Conservation (phyloP, 2,113 vertebrate species). For the Ploceus nigricollis region DNA sequence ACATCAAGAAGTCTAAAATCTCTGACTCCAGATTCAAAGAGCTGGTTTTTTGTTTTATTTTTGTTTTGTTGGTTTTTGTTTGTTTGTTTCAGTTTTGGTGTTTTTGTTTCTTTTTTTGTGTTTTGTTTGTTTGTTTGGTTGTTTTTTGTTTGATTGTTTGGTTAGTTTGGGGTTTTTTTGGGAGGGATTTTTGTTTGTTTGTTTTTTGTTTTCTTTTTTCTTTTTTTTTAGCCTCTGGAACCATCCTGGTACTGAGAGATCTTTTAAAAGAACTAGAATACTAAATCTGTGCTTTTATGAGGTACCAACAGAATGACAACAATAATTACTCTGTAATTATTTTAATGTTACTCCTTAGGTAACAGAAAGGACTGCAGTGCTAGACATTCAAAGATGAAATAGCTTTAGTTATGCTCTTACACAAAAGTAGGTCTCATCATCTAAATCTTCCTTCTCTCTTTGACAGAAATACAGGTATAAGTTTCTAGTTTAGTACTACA, state of each 20-base stretch:
- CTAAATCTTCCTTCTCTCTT: not conserved
- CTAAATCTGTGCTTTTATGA: not conserved
- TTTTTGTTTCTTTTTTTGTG: no score
- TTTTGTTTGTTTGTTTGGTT: no score
- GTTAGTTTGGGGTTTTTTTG: no score
- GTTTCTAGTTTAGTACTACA: not conserved
- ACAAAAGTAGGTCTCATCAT: not conserved
- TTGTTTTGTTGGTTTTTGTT: no score
- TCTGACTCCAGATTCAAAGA: not conserved
- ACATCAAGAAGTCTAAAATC: not conserved
- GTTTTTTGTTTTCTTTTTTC: no score
- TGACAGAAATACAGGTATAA: not conserved
- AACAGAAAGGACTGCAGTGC: not conserved
- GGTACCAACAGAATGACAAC: not conserved
- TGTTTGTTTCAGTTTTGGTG: no score
- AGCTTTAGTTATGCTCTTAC: not conserved
- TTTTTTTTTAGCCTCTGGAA: accelerated
- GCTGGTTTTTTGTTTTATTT: not conserved
- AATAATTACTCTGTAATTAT: not conserved
- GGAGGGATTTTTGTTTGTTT: no score
- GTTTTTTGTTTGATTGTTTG: no score
- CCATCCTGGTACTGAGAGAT: not conserved
- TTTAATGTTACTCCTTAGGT: not conserved
- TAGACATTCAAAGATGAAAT: not conserved
- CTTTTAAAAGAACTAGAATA: not conserved